Percentiles rank a stretch among this genome's conserved stretches.
These are phyloP conservation scores for Gymnobelideus leadbeateri DNA, from an alignment of 2,113 vertebrate genomes.

Conservation along the genomic window DNA sequence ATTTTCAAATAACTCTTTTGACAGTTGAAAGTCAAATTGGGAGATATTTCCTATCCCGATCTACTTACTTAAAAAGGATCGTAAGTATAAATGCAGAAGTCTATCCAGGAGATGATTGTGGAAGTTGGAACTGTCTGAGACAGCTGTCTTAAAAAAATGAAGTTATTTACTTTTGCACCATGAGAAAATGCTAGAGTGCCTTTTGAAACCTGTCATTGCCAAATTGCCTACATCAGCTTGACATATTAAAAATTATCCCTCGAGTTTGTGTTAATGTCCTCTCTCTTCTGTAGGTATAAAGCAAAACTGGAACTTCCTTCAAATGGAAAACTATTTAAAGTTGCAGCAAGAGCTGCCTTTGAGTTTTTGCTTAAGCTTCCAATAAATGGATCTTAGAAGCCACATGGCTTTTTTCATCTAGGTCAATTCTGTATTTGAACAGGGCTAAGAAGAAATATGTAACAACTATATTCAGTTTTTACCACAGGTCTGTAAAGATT, in stretches of 20 bases:
- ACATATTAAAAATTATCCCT: not conserved
- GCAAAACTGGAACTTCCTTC: not conserved
- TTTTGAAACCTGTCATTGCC: constrained; percentile 6
- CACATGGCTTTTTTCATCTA: not conserved
- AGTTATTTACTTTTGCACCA: constrained; percentile 73
- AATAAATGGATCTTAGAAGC: not conserved
- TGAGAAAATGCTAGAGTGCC: constrained; percentile 70
- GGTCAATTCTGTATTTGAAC: not conserved
- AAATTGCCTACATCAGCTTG: not conserved
- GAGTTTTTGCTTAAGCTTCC: not conserved
- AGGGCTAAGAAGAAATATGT: not conserved
- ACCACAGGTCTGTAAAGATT: not conserved
- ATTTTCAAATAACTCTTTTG: constrained; percentile 67
- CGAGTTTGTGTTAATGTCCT: not conserved
- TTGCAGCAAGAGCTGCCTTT: not conserved
- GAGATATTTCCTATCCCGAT: constrained; percentile 64
- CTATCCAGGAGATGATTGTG: constrained; percentile 52
- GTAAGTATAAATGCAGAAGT: not conserved
- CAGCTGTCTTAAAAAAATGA: constrained; percentile 72
- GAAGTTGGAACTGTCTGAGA: constrained; percentile 71
- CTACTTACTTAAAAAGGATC: not conserved
- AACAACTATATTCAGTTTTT: not conserved
- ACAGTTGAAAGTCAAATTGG: constrained; percentile 57
- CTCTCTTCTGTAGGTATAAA: not conserved
- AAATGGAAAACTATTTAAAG: not conserved